Evolutionary conservation across 2,113 vertebrate species (phyloP).

Genomic region (Calidris pygmaea): DNA sequence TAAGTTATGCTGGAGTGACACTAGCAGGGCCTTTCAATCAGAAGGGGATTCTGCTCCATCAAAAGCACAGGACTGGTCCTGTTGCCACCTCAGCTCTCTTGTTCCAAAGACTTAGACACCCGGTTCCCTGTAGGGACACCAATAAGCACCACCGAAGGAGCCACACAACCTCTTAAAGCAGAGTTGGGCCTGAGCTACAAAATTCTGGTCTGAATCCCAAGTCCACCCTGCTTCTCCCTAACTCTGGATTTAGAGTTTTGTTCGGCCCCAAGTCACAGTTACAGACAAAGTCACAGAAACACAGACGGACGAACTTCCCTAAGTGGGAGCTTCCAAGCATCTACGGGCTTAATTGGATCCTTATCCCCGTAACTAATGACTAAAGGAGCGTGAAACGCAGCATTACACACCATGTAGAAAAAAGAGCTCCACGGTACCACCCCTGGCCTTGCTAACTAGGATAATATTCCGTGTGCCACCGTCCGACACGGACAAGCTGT

Average conservation of each 20-base stretch:
- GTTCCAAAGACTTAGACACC: neutral
- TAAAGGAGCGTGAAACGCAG: slow-evolving; percentile 26
- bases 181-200: neutral
- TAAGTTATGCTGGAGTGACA: neutral
- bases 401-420: neutral
- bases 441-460: neutral
- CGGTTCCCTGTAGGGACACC: neutral
- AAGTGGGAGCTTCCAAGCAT: neutral
- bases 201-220: neutral
- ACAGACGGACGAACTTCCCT: neutral
- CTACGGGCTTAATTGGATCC: slow-evolving; percentile 20
- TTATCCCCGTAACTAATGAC: slow-evolving; percentile 25
- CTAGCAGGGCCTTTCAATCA: neutral
- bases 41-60: neutral
- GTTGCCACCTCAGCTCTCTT: neutral
- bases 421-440: neutral
- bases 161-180: neutral
- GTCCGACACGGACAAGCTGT: neutral
- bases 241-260: neutral
- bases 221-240: neutral
- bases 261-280: neutral
- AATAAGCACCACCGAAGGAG: neutral
- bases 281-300: neutral
- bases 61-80: neutral
- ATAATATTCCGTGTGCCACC: neutral